Percentiles rank a stretch among this genome's conserved stretches.
Evolutionary conservation across 2,888 invertebrate species (phyloP).

Genomic region (Agrenia bidenticulata): DNA sequence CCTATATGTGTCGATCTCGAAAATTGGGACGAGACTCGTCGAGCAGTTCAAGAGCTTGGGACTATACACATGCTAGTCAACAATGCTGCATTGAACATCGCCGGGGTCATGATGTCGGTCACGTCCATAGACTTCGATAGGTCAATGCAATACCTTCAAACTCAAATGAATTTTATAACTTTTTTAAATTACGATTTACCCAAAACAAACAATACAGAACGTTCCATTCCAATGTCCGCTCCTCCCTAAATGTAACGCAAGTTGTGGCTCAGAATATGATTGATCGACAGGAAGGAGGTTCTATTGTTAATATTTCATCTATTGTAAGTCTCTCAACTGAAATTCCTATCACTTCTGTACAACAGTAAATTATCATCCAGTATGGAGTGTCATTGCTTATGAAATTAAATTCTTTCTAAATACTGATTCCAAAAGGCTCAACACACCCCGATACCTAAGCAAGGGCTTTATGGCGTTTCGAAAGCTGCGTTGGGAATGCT

Average conservation of each 20-base stretch:
- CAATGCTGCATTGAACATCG: conserved; percentile 57
- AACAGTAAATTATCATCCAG: not conserved
- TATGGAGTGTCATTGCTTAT: not conserved
- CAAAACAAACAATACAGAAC: not conserved
- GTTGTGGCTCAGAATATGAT: conserved; percentile 58
- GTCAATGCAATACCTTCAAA: conserved; percentile 53
- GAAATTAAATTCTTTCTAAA: not conserved
- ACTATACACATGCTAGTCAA: conserved; percentile 59
- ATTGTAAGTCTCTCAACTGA: conserved; percentile 52
- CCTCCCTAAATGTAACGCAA: conserved; percentile 57
- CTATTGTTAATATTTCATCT: conserved; percentile 61
- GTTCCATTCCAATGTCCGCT: conserved; percentile 5
- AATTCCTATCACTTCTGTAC: not conserved
- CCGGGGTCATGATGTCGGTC: conserved; percentile 53
- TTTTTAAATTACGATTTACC: not conserved
- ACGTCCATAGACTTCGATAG: conserved; percentile 57
- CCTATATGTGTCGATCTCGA: conserved; percentile 56
- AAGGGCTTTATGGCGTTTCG: conserved; percentile 21
- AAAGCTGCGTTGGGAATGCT: conserved; percentile 23
- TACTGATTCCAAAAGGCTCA: not conserved
- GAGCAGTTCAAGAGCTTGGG: conserved; percentile 55
- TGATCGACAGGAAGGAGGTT: conserved; percentile 56
- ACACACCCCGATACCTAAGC: not conserved
- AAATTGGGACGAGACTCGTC: conserved; percentile 57
- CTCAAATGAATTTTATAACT: not conserved